Evolutionary conservation across 37 sponge, comb jelly and placozoan species (phyloP), one percentile per base, ranked within the genome.

Genomic region (Corticium candelabrum): DNA sequence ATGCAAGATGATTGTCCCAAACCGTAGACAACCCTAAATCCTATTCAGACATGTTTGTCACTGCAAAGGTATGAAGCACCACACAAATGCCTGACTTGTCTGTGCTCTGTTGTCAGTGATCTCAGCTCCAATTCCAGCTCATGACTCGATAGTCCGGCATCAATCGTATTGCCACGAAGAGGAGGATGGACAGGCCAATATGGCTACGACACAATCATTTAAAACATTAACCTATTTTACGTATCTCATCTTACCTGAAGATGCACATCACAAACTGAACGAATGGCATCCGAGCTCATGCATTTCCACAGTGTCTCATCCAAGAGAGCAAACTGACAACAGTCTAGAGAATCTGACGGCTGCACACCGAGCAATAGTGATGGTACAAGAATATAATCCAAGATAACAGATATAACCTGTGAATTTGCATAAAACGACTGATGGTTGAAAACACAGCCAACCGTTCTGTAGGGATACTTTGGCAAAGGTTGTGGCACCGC

Each of bases 361-460:
- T 93, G 37, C 2, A 69, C 2, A 2, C 36, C 1, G 34, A 34
- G 1, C 11, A 74, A 3, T 29, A 74, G 74, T n/a, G n/a, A n/a
- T 15, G 5, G 21, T 73, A 32, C 5, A 3, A 3, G 33, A 33
- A 33, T 3, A 1, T 33, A 37, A 50, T 50, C 62, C 11, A 37
- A 4, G 30, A 35, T 80, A 35, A 2, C 43, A 21, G 21, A 3
- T 31, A 30, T 77, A 38, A 71, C 85, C 85, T 90, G 99, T 5
- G 70, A 35, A 78, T 99, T 99, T 74, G 99, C 99, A 78, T 79
- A 90, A 75, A 94, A 95, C 67, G 89, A 39, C 56, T 82, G 41
- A 78, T 99, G 93, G 70, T 90, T 99, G 89, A 99, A 99, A 68
- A 99, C 74, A 41, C 93, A 99, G 37, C 96, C 99, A 0, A 99